phyloP scores from a whole-genome alignment of 2,888 invertebrate species.

The Caenorhabditis doughertyi region DNA sequence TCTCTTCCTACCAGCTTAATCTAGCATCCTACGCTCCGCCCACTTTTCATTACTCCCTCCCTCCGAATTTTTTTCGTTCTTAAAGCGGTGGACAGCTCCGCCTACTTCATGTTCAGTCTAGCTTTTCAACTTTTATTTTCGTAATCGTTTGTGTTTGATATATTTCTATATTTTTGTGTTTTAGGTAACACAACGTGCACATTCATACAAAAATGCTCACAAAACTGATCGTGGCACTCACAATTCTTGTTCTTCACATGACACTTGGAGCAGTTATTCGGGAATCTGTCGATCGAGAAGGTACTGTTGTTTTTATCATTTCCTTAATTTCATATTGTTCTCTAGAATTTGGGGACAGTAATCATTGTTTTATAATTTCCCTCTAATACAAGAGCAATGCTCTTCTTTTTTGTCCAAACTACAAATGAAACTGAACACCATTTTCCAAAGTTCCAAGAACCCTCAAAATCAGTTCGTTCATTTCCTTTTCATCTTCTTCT shows the following conservation, averaged over 20 bases:
- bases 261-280: slow-evolving; percentile 37
- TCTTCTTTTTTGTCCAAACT: background rate
- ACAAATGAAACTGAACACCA: background rate
- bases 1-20: slow-evolving; percentile 18
- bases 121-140: slow-evolving; percentile 20
- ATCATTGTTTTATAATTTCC: no score
- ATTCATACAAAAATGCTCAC: slow-evolving; percentile 38
- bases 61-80: background rate
- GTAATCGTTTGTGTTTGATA: background rate
- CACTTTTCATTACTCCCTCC: slow-evolving; percentile 29
- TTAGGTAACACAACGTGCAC: slow-evolving; percentile 45
- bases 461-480: background rate
- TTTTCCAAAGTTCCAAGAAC: slow-evolving; percentile 1
- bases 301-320: slow-evolving; percentile 8
- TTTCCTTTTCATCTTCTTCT: background rate
- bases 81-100: slow-evolving; percentile 6
- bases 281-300: slow-evolving; percentile 32
- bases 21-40: slow-evolving; percentile 27
- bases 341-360: no score
- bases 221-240: slow-evolving; percentile 37
- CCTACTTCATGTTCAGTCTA: slow-evolving; percentile 14
- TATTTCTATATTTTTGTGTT: background rate
- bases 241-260: slow-evolving; percentile 36
- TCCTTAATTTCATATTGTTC: no score
- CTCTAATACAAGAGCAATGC: no score